These are phyloP conservation scores for Sclerurus mexicanus DNA, from an alignment of 2,113 vertebrate species.

Conservation along the genomic window DNA sequence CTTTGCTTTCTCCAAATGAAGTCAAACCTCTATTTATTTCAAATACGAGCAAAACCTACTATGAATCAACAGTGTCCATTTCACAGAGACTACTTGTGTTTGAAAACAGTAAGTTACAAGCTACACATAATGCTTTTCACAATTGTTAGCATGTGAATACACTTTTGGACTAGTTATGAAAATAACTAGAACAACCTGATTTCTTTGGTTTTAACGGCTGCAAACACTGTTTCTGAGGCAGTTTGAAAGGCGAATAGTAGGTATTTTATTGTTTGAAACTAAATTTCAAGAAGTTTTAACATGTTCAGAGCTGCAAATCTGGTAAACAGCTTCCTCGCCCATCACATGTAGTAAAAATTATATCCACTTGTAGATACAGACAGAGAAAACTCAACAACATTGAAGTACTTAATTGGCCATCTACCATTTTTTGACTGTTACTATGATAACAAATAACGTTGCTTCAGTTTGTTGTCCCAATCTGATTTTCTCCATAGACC, in stretches of 20 bases:
- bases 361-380: background rate
- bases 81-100: background rate
- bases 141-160: background rate
- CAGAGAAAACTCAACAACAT: constrained; percentile 32
- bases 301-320: background rate
- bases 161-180: background rate
- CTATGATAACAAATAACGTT: constrained; percentile 30
- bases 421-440: constrained; percentile 16
- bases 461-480: constrained; percentile 15
- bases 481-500: constrained; percentile 23
- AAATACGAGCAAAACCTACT: background rate
- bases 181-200: background rate
- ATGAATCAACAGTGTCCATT: background rate
- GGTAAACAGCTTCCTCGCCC: background rate
- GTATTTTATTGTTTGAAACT: background rate
- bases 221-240: background rate
- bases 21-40: background rate
- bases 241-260: background rate
- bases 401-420: constrained; percentile 53
- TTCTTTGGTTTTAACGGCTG: background rate
- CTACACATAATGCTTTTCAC: background rate
- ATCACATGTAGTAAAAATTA: background rate
- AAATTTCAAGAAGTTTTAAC: background rate
- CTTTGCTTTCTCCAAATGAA: background rate
- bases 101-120: background rate